Evolutionary conservation across 2,113 vertebrate species (phyloP), one percentile per base, ranked within the genome.

Genomic region (Gopherus evgoodei): DNA sequence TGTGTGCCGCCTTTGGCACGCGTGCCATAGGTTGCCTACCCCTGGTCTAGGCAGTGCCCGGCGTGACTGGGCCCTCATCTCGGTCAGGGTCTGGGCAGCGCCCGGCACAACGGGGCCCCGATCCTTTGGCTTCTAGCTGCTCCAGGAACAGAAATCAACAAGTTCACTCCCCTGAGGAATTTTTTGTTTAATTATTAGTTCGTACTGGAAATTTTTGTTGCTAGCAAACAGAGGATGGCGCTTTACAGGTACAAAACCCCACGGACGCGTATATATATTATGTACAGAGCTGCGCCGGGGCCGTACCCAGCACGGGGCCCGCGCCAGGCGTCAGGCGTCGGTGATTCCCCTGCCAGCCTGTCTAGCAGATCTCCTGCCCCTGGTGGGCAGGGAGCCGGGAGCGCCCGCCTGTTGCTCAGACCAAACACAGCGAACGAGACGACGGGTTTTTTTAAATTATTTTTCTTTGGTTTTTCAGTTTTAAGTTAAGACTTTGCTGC

Each of bases 81-180:
- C 7, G 14, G 62, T 2, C 1, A 3, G 62, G 62, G 62, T 31
- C 31, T 65, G 62, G 31, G 29, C 35, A 4, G 35, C 2, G 16
- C 35, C 62, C 2, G 35, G 62, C 8, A 4, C 17, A 1, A n/a
- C 8, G 62, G 6, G 16, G 35, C 16, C 17, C 65, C 0, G 19
- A 38, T 38, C 17, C 35, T 21, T n/a, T 72, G 65, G 17, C 19
- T 21, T 72, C 65, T 8, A 72, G 65, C 65, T 19, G 16, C 65
- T 38, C 8, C 8, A 8, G 16, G 65, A 72, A 21, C 35, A 69
- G 19, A 69, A 19, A 8, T 72, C n/a, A 21, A 69, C 29, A 62
- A 35, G 35, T 72, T 21, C n/a, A 35, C 35, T 13, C 21, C 65
- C 65, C 65, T n/a, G 65, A 72, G 35, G 65, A 72, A 72, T 72